Evolutionary conservation across 2,888 invertebrate species (phyloP).

Genomic region (Hypena proboscidalis): DNA sequence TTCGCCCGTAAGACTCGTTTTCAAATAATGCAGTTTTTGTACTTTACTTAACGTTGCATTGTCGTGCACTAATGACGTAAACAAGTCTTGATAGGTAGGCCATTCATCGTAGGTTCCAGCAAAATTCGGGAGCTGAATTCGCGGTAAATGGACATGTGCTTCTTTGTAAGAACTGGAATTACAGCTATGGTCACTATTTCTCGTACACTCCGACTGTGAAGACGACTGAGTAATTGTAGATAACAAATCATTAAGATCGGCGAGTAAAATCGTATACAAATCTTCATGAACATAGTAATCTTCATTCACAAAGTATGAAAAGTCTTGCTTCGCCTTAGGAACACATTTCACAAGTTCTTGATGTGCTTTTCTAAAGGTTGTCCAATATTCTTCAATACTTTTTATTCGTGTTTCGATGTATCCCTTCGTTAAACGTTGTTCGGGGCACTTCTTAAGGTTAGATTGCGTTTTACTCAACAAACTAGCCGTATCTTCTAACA

Average conservation of each 20-base stretch:
- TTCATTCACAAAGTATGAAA: conserved; percentile 17
- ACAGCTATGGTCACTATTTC: background rate
- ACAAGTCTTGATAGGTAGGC: background rate
- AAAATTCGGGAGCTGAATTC: background rate
- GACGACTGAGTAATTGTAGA: background rate
- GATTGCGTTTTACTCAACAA: conserved; percentile 8
- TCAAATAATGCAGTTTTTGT: conserved; percentile 7
- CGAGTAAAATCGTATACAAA: conserved; percentile 7
- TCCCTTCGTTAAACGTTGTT: conserved; percentile 11
- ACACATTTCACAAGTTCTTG: conserved; percentile 4
- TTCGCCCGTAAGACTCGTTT: background rate
- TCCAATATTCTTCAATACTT: conserved; percentile 15
- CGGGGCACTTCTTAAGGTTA: conserved; percentile 28
- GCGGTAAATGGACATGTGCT: background rate
- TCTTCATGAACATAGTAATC: conserved; percentile 9
- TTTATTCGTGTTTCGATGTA: conserved; percentile 8
- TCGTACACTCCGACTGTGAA: background rate
- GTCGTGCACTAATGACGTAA: background rate
- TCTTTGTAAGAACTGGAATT: background rate
- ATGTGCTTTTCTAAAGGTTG: conserved; percentile 4
- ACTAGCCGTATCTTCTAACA: conserved; percentile 7
- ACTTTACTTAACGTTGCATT: background rate
- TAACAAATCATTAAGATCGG: conserved; percentile 8
- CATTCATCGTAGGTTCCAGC: background rate
- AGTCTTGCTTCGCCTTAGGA: background rate